Evolutionary conservation across 1,140 invertebrate genomes (phyloP).

Genomic region (Lordiphosa collinella): DNA sequence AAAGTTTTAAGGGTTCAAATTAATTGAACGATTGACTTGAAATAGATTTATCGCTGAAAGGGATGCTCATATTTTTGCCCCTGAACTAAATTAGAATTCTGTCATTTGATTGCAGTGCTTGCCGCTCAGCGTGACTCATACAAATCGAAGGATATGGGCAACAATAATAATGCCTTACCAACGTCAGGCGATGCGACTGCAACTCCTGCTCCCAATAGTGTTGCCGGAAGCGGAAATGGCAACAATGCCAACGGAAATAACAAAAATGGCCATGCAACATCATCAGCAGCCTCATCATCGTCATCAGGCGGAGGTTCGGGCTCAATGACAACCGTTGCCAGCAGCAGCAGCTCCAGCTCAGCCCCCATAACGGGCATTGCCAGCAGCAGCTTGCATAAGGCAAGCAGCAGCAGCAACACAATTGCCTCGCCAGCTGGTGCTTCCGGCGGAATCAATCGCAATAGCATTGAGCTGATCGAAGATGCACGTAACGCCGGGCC

Average conservation of each 20-base stretch:
- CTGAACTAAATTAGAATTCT: neutral
- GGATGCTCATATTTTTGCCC: neutral
- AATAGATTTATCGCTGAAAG: constrained; percentile 12
- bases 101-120: constrained; percentile 30
- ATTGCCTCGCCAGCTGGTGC: constrained; percentile 33
- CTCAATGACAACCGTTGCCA: constrained; percentile 51
- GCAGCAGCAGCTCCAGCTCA: constrained; percentile 15
- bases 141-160: constrained; percentile 71
- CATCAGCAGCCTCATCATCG: constrained; percentile 1
- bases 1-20: constrained; percentile 5
- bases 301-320: constrained; percentile 12
- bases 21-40: neutral
- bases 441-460: constrained; percentile 56
- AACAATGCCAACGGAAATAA: constrained; percentile 47
- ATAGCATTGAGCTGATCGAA: constrained; percentile 68
- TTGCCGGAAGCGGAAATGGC: constrained; percentile 45
- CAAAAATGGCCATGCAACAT: constrained; percentile 47
- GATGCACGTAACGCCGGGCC: constrained; percentile 71
- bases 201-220: constrained; percentile 35
- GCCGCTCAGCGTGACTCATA: constrained; percentile 72
- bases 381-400: constrained; percentile 63
- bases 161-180: constrained; percentile 63
- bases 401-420: constrained; percentile 35
- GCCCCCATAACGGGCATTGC: constrained; percentile 48
- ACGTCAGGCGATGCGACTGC: constrained; percentile 30